phyloP scores from a whole-genome alignment of 1,140 invertebrate genomes.

The Bombus picipes region DNA sequence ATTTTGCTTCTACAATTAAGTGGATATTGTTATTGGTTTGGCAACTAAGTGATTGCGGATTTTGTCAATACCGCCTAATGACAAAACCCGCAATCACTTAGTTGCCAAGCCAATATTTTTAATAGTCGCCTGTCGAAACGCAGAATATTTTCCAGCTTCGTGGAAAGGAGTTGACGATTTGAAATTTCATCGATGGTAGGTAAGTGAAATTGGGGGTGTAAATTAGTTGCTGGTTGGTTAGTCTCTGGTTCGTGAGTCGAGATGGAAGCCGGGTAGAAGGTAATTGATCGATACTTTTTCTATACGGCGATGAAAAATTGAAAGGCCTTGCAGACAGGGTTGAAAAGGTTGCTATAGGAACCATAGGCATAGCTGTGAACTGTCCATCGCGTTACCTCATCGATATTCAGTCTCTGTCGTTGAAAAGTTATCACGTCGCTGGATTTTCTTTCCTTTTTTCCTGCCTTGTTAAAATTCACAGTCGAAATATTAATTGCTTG shows the following conservation, averaged over 20 bases:
- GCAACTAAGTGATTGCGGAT: no score
- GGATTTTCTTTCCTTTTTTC: background rate
- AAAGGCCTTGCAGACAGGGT: background rate
- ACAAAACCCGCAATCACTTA: no score
- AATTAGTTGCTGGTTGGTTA: conserved; percentile 20
- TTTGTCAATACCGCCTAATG: no score
- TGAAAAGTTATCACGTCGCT: background rate
- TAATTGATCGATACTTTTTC: conserved; percentile 35
- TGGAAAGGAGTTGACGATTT: background rate
- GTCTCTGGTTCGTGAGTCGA: background rate
- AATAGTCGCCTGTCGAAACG: no score
- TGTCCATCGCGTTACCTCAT: background rate
- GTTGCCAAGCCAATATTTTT: no score
- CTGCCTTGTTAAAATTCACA: background rate
- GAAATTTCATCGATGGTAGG: background rate
- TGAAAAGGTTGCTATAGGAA: conserved; percentile 25
- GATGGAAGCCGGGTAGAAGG: background rate
- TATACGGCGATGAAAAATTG: conserved; percentile 23
- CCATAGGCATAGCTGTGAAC: background rate
- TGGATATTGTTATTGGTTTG: no score
- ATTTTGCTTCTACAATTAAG: no score
- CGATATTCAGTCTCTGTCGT: background rate
- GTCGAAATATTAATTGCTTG: background rate
- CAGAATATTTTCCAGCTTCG: no score
- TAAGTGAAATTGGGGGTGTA: background rate